Conservation (phyloP, 2,888 invertebrate species). For the Bruchidius siliquastri region DNA sequence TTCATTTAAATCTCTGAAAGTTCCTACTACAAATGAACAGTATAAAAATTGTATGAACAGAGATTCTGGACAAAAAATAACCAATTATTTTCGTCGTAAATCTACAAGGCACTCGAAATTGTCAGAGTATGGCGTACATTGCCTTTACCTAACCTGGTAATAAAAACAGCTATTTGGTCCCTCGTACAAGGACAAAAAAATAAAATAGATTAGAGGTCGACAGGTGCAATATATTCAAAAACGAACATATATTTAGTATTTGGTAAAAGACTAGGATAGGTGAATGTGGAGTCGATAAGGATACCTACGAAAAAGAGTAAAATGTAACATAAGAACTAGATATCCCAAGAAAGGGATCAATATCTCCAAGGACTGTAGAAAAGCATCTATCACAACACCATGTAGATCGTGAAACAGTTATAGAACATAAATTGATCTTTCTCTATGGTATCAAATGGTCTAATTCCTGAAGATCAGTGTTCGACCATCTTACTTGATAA, state of each 20-base stretch:
- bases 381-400: no score
- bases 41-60: neutral
- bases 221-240: neutral
- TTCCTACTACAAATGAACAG: neutral
- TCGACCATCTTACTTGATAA: no score
- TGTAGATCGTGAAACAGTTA: no score
- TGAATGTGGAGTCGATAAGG: neutral
- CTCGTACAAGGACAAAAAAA: neutral
- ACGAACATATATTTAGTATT: neutral
- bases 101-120: conserved; percentile 12
- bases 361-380: neutral
- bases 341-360: neutral
- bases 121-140: conserved; percentile 13
- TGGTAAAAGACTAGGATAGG: conserved; percentile 2
- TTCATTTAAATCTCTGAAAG: neutral
- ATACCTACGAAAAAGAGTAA: neutral
- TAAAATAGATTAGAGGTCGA: neutral
- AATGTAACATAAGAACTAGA: neutral
- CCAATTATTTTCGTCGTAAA: neutral
- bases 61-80: neutral
- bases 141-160: conserved; percentile 8
- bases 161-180: conserved; percentile 1
- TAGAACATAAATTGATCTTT: no score
- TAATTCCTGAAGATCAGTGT: no score
- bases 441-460: no score